These are phyloP conservation scores for Coboldia fuscipes DNA, from an alignment of 1,140 invertebrate species.

Conservation along the genomic window DNA sequence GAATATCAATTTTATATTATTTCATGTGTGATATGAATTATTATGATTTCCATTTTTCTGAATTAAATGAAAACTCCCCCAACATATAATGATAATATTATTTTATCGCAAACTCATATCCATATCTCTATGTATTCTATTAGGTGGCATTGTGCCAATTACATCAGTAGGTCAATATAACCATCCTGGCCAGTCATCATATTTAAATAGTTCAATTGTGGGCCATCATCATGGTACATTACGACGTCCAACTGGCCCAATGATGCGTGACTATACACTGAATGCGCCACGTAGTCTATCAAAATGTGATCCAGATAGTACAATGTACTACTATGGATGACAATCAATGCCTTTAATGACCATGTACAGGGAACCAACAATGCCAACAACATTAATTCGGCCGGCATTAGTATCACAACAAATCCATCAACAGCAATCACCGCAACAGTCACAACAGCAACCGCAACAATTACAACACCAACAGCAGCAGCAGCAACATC, in stretches of 20 bases:
- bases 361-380: background rate
- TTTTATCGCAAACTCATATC: background rate
- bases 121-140: background rate
- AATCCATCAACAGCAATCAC: background rate
- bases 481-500: background rate
- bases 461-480: background rate
- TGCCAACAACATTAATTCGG: background rate
- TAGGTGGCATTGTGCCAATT: background rate
- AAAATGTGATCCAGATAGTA: background rate
- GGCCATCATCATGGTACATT: background rate
- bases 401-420: background rate
- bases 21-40: too few species aligned
- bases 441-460: background rate
- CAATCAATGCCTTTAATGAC: background rate
- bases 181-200: background rate
- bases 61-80: background rate
- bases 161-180: background rate
- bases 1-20: too few species aligned
- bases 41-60: background rate
- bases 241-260: too few species aligned
- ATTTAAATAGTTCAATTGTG: background rate
- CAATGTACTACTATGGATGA: slow-evolving; percentile 2
- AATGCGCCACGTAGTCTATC: background rate
- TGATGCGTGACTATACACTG: background rate
- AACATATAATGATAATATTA: background rate